Evolutionary conservation across 2,113 vertebrate species (phyloP).

Genomic region (Pseudopipra pipra): DNA sequence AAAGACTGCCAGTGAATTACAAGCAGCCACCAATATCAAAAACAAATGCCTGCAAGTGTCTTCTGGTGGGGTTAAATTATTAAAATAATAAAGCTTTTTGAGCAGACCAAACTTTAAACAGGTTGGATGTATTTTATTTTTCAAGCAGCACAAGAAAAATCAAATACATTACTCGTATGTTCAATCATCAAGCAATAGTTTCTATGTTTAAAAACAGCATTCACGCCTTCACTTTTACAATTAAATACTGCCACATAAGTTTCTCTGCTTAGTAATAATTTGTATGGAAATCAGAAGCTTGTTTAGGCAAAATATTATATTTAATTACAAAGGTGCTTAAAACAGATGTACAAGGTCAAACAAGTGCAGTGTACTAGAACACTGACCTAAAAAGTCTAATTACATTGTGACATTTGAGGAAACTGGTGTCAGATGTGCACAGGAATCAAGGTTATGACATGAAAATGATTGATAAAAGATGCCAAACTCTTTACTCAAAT

Average conservation of each 20-base stretch:
- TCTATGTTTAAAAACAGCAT: background rate
- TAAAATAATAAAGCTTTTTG: slow-evolving; percentile 2
- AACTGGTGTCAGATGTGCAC: background rate
- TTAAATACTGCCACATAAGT: background rate
- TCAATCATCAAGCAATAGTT: background rate
- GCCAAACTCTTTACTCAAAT: background rate
- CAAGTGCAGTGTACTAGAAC: background rate
- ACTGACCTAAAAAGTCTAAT: background rate
- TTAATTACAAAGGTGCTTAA: slow-evolving; percentile 33
- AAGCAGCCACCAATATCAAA: background rate
- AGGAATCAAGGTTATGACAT: background rate
- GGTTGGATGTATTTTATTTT: slow-evolving; percentile 32
- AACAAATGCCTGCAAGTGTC: background rate
- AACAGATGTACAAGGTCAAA: slow-evolving; percentile 13
- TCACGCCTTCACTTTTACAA: background rate
- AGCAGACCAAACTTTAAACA: background rate
- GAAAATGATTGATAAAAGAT: background rate
- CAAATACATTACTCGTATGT: background rate
- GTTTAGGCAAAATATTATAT: slow-evolving; percentile 2
- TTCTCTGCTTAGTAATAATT: background rate
- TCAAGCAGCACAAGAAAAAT: slow-evolving; percentile 36
- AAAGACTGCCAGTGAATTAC: background rate
- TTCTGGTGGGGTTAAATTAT: background rate
- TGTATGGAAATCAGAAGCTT: slow-evolving; percentile 4
- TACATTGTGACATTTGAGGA: background rate